Percentiles rank a stretch among this genome's conserved stretches.
These are phyloP conservation scores for Cochlearius cochlearius DNA, from an alignment of 2,113 vertebrate genomes.

Conservation along the genomic window DNA sequence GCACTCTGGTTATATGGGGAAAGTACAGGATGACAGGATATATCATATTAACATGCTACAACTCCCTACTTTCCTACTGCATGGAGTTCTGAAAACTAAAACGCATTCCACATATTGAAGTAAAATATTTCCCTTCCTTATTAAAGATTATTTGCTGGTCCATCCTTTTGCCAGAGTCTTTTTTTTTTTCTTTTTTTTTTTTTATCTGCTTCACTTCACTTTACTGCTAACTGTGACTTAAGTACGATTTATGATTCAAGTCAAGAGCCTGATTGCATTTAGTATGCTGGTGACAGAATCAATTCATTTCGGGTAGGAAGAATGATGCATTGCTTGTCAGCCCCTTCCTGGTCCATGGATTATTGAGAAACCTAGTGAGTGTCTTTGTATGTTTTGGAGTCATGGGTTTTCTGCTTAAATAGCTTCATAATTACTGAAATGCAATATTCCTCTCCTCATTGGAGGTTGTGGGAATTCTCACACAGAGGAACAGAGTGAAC, in stretches of 20 bases:
- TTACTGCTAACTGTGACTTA: conserved; percentile 36
- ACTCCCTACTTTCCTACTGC: background rate
- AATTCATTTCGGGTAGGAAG: conserved; percentile 41
- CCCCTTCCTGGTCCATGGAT: background rate
- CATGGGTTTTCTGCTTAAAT: background rate
- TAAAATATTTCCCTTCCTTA: background rate
- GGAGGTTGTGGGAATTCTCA: background rate
- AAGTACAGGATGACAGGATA: background rate
- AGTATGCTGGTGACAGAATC: conserved; percentile 64
- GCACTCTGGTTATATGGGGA: background rate
- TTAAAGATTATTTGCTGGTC: background rate
- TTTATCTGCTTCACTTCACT: background rate
- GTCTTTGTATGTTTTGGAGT: background rate
- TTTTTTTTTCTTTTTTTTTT: background rate
- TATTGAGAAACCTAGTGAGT: background rate
- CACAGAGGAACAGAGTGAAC: background rate
- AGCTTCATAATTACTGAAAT: background rate
- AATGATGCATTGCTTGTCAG: conserved; percentile 55
- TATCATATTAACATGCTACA: background rate
- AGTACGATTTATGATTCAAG: conserved; percentile 61
- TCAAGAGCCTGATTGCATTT: conserved; percentile 66
- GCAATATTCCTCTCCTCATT: background rate
- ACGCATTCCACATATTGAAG: background rate
- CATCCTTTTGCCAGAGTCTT: background rate
- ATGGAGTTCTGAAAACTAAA: background rate